A percentile compares a stretch with the other conserved stretches of the same genome.
phyloP scores from a whole-genome alignment of 2,797 vertebrate species.

The Micrastur ruficollis region DNA sequence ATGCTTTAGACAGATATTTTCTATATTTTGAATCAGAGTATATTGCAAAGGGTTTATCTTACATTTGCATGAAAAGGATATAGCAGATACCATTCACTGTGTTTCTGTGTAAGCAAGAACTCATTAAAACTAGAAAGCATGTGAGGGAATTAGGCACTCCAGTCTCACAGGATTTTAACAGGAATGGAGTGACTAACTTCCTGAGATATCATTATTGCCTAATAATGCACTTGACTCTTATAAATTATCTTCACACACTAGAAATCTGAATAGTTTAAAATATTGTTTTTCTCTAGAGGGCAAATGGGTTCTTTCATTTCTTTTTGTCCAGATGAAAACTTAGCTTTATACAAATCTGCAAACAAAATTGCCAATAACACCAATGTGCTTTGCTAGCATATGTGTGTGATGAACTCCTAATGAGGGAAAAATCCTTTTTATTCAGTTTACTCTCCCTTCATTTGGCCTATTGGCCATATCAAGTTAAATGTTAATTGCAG shows the following conservation, averaged over 20 bases:
- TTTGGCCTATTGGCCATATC: slow-evolving; percentile 75
- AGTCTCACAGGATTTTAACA: slow-evolving; percentile 16
- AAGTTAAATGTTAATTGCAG: slow-evolving; percentile 84
- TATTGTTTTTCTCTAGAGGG: slow-evolving; percentile 1
- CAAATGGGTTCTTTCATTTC: not conserved
- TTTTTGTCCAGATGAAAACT: slow-evolving; percentile 20
- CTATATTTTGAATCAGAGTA: not conserved
- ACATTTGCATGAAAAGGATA: not conserved
- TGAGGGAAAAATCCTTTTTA: slow-evolving; percentile 40
- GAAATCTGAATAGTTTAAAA: slow-evolving; percentile 50
- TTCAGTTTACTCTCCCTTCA: slow-evolving; percentile 56
- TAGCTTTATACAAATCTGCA: slow-evolving; percentile 21
- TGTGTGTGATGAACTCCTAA: slow-evolving; percentile 3
- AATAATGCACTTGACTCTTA: slow-evolving; percentile 11
- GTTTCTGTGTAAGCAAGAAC: not conserved
- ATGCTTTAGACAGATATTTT: not conserved
- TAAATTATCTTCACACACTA: slow-evolving; percentile 38
- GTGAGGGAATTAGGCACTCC: slow-evolving; percentile 3
- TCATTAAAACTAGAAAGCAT: slow-evolving; percentile 19
- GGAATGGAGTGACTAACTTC: not conserved
- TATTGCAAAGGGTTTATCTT: not conserved
- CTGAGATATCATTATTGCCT: slow-evolving; percentile 14
- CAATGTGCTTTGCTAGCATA: not conserved
- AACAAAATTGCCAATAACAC: slow-evolving; percentile 35
- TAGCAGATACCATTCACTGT: not conserved